Percentiles rank a stretch among this genome's conserved stretches.
phyloP scores from a whole-genome alignment of 2,888 invertebrate species.

The Dascillus cervinus region DNA sequence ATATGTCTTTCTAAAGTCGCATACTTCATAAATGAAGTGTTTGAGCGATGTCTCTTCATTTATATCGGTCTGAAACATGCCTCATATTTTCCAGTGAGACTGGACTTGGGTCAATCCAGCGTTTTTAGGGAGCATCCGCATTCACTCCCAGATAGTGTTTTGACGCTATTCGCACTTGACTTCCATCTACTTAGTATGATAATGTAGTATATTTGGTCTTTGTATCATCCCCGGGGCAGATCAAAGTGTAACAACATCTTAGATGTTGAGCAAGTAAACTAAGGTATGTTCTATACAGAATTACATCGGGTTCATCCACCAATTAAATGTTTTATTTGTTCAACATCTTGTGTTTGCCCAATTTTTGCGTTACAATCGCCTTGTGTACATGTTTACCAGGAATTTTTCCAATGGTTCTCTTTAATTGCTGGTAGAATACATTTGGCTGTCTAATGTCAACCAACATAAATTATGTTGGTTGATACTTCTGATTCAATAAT shows the following conservation, averaged over 20 bases:
- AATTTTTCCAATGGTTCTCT: constrained; percentile 3
- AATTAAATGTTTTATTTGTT: not conserved
- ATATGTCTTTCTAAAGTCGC: no score
- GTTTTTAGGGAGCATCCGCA: no score
- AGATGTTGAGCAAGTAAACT: constrained; percentile 2
- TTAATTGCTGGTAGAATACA: constrained; percentile 3
- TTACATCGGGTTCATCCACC: no score
- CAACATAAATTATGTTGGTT: constrained; percentile 2
- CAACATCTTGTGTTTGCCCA: constrained; percentile 2
- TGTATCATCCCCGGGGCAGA: constrained; percentile 3
- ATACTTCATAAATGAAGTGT: no score
- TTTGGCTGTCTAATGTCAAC: constrained; percentile 1
- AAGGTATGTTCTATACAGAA: constrained; percentile 4
- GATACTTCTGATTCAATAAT: constrained; percentile 3
- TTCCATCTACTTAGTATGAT: constrained; percentile 1
- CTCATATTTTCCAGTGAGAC: no score
- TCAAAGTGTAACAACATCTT: constrained; percentile 1
- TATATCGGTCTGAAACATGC: no score
- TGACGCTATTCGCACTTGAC: no score
- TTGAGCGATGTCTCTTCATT: no score
- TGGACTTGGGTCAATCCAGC: no score
- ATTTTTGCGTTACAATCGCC: constrained; percentile 3
- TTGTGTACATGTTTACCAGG: constrained; percentile 2
- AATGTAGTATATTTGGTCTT: constrained; percentile 1
- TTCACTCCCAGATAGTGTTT: no score